Evolutionary conservation across 2,888 invertebrate genomes (phyloP).

Genomic region (Drosophila putrida): DNA sequence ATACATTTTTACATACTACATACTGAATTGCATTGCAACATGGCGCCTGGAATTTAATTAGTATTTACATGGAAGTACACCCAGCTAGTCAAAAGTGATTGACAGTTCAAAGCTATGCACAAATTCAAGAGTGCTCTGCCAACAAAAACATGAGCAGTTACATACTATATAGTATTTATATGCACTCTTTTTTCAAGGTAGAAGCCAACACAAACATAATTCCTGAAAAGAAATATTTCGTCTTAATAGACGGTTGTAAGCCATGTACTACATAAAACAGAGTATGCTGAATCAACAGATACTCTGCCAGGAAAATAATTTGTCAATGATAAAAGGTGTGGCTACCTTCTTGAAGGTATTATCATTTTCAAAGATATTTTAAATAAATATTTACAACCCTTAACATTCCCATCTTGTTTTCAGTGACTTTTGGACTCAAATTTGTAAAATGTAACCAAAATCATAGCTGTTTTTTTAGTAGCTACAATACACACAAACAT

Average conservation of each 20-base stretch:
- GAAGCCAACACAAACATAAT: not conserved
- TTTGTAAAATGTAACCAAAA: too few species aligned
- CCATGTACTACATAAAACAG: too few species aligned
- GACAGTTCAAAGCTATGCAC: slow-evolving; percentile 25
- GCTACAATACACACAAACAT: too few species aligned
- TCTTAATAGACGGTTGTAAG: not conserved
- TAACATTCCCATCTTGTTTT: too few species aligned
- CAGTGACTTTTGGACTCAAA: too few species aligned
- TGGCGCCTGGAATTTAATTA: slow-evolving; percentile 49
- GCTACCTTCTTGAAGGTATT: too few species aligned
- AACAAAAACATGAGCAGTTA: not conserved
- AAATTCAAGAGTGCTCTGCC: not conserved
- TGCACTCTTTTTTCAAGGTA: not conserved
- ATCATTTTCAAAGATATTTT: too few species aligned
- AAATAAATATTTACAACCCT: too few species aligned
- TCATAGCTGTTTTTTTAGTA: too few species aligned
- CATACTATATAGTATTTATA: not conserved
- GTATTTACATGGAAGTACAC: slow-evolving; percentile 24
- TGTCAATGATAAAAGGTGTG: too few species aligned
- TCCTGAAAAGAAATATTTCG: not conserved
- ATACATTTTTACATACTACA: slow-evolving; percentile 17
- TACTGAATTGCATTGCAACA: slow-evolving; percentile 18
- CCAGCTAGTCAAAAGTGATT: slow-evolving; percentile 17
- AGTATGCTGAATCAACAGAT: too few species aligned
- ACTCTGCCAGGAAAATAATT: too few species aligned